Evolutionary conservation across 1,140 invertebrate genomes (phyloP), one percentile per base, ranked within the genome.

Genomic region (Cylas formicarius): DNA sequence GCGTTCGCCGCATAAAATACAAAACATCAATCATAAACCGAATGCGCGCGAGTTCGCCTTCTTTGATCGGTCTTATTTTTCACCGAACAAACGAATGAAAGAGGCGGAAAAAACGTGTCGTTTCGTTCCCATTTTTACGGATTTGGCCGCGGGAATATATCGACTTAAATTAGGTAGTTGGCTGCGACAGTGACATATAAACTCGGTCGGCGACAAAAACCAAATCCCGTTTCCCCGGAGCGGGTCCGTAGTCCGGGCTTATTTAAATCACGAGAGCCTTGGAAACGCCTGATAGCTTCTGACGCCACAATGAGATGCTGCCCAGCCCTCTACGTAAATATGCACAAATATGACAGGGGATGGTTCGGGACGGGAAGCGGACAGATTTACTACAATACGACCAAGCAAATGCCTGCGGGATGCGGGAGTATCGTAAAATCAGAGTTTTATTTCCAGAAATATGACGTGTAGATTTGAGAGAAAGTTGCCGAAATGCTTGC

Each of bases 131-230:
- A 55, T 55, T 55, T 55, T 52, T 48, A 40, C 41, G 55, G 55
- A 57, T 57, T 58, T 45, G 45, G 44, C 48, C 33, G 38, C 34
- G 44, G n/a, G 52, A 55, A 58, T 58, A 60, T 55, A 55, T 60
- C 56, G 51, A 44, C 36, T 50, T 51, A 52, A 60, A 58, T 60
- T 60, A 60, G 54, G 52, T 58, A 53, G 56, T 58, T 58, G 56
- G 53, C 44, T 52, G 45, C 56, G 58, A 60, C 60, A 62, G 54
- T 60, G 58, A 62, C 60, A 57, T 62, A 62, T 61, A 62, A 56
- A 62, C 53, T 58, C 57, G 55, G 55, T 52, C 47, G 52, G 56
- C 53, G 58, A 60, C 60, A 62, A 62, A 62, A 62, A 62, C 58
- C 60, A 60, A 61, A 62, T 61, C 56, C 55, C 53, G 53, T 57